Evolutionary conservation across 2,888 invertebrate species (phyloP).

Genomic region (Drosophila trichaetosa): DNA sequence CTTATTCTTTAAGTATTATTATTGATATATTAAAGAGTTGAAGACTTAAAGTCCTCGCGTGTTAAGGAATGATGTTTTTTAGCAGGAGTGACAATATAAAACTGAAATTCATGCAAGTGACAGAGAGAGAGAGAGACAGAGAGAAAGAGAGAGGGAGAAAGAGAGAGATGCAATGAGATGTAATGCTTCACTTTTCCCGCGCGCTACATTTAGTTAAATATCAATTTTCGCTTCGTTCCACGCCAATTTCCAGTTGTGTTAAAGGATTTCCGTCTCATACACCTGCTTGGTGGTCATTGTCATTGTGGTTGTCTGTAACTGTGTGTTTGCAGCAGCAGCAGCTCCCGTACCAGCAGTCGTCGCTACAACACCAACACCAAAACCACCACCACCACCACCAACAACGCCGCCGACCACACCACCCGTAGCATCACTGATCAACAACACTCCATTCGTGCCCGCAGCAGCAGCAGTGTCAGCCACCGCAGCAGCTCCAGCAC

Average conservation of each 20-base stretch:
- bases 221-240: constrained; percentile 85
- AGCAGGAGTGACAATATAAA: constrained; percentile 22
- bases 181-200: constrained; percentile 12
- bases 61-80: constrained; percentile 5
- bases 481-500: constrained; percentile 53
- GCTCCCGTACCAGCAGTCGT: constrained; percentile 44
- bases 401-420: constrained; percentile 62
- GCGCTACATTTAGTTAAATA: constrained; percentile 51
- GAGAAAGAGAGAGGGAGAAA: background rate
- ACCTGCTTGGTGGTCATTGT: constrained; percentile 91
- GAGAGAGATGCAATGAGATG: constrained; percentile 6
- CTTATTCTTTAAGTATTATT: constrained; percentile 26
- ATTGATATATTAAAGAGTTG: constrained; percentile 30
- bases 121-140: background rate
- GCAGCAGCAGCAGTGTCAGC: constrained; percentile 72
- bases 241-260: constrained; percentile 86
- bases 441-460: constrained; percentile 70
- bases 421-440: constrained; percentile 68
- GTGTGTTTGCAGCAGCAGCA: constrained; percentile 51
- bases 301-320: constrained; percentile 82
- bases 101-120: constrained; percentile 25
- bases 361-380: constrained; percentile 46
- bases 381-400: constrained; percentile 62
- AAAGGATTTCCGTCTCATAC: constrained; percentile 97
- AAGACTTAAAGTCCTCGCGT: constrained; percentile 34